Evolutionary conservation across 1,140 invertebrate genomes (phyloP), one percentile per base, ranked within the genome.

Genomic region (Grapholita molesta): DNA sequence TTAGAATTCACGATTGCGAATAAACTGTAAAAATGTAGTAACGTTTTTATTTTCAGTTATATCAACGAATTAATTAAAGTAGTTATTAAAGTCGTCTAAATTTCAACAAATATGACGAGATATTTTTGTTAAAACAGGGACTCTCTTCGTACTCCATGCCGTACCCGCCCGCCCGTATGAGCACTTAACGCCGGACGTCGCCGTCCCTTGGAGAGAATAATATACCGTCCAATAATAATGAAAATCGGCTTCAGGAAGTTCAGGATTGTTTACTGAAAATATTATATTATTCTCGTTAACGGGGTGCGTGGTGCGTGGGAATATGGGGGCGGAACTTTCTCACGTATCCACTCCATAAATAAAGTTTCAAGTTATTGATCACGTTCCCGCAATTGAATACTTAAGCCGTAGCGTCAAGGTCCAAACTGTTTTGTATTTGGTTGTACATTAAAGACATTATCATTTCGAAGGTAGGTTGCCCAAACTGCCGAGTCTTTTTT

Each of bases 271-370:
- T 61, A 61, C 55, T 61, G 55, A 61, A 61, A 61, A 61, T 32
- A 28, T 61, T 25, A 8, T 9, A 6, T n/a, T n/a, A n/a, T n/a
- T 18, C n/a, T 61, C 55, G 15, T 61, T 30, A 61, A 15, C n/a
- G 55, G 55, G 55, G 55, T 61, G 53, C 55, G 55, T 61, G 55
- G 55, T 61, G 53, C 55, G 55, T 61, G 55, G 55, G 55, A 61
- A 28, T 28, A 15, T 11, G 25, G 55, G 55, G 55, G 55, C 6
- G 55, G 23, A 61, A 28, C 55, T 61, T 61, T 61, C 55, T 30
- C 55, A 61, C 55, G 38, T 42, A 21, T 48, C 3, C 8, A 21
- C 42, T 48, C 15, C 42, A 15, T 18, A 48, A 48, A 48, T 1
- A 0, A 12, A 8, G 42, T 6, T 2, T 48, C n/a, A 48, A 30